phyloP scores from a whole-genome alignment of 1,140 invertebrate species.

The Procambarus clarkii region DNA sequence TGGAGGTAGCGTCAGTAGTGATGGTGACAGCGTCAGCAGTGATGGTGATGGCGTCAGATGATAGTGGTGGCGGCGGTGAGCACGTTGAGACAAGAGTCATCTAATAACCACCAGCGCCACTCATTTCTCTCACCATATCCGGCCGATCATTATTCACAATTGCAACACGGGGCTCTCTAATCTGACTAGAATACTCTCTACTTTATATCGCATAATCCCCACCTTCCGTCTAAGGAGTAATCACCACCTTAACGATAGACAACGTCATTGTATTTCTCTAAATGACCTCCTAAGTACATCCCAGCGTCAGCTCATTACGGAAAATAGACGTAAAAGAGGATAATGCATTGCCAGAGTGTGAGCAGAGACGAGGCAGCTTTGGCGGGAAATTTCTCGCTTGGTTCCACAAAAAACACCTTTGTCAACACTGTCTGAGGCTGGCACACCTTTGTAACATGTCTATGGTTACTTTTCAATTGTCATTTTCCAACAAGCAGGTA shows the following conservation, averaged over 20 bases:
- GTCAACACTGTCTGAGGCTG: too few relatives aligned
- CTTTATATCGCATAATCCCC: conserved; percentile 59
- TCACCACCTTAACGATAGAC: conserved; percentile 26
- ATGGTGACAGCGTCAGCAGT: not conserved
- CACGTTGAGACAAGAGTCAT: conserved; percentile 15
- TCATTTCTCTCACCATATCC: conserved; percentile 55
- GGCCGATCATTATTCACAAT: conserved; percentile 62
- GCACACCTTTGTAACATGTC: too few relatives aligned
- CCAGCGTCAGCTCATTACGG: not conserved
- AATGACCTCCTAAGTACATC: not conserved
- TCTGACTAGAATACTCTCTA: conserved; percentile 37
- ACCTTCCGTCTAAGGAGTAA: conserved; percentile 4
- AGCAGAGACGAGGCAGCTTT: not conserved
- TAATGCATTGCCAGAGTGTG: not conserved
- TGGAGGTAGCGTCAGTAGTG: not conserved
- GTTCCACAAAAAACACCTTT: too few relatives aligned
- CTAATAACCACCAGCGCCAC: conserved; percentile 44
- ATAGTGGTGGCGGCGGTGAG: not conserved
- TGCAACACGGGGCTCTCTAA: conserved; percentile 60
- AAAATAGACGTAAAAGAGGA: not conserved
- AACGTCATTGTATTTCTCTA: conserved; percentile 41
- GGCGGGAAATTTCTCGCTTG: too few relatives aligned
- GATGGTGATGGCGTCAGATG: not conserved
- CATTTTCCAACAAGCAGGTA: too few relatives aligned
- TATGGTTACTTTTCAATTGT: too few relatives aligned